Evolutionary conservation across 2,113 vertebrate genomes (phyloP), one percentile per base, ranked within the genome.

Genomic region (Condylura cristata): DNA sequence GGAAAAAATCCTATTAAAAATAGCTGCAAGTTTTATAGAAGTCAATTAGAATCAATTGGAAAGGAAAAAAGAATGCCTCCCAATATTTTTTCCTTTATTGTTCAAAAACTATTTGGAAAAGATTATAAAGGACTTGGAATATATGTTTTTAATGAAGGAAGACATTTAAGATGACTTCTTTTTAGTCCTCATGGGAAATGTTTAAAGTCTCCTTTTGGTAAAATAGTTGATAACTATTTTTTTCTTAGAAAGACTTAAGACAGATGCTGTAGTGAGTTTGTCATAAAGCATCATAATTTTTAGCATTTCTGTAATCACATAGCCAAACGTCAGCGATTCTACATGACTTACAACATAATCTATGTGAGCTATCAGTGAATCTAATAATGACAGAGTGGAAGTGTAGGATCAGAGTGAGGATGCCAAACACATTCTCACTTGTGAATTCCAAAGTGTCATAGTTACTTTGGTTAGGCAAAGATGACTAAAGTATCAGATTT

Each of bases 1-100:
- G 30, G 71, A 86, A 65, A 61, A 74, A 80, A 3, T 60, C n/a
- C 34, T 51, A 37, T 60, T 37, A 51, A 53, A 96, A 75, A 30
- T 74, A 82, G 75, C 46, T 74, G 13, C 61, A 93, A 70, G 12
- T 91, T 90, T 83, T 51, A 78, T 60, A 65, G 58, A 94, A 83
- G 30, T 66, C 41, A 95, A 86, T 70, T 78, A 22, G 8, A 92
- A 75, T 30, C 37, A 92, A 24, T 65, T 32, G n/a, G n/a, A n/a
- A 12, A 39, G 58, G 14, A 5, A 48, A 86, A 71, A 20, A 53
- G 71, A 72, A 58, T 39, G 9, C 8, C 6, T 85, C 37, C 34
- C 22, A 79, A 32, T 60, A n/a, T 78, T 71, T 32, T 91, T 92
- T 51, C 79, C n/a, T 86, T 74, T 8, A 61, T 74, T 94, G 18